These are phyloP conservation scores for Gymnorhina tibicen DNA, from an alignment of 2,113 vertebrate genomes.

Conservation along the genomic window DNA sequence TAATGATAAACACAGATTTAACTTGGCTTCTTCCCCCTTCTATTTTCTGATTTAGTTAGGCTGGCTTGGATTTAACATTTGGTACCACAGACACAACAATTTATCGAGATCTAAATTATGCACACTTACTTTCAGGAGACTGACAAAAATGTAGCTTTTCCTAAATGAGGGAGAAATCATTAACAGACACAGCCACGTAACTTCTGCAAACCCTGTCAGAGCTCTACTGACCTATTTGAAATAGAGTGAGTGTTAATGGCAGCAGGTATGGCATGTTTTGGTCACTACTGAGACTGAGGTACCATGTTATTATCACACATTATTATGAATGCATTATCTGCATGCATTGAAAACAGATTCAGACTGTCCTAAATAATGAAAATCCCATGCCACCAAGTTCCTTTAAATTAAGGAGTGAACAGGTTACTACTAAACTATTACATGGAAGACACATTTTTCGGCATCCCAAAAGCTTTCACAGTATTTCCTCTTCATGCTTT, in stretches of 20 bases:
- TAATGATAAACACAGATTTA: not conserved
- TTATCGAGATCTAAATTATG: not conserved
- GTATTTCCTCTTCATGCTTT: not conserved
- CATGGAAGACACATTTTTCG: not conserved
- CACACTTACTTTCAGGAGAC: not conserved
- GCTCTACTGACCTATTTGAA: not conserved
- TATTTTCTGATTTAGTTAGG: not conserved
- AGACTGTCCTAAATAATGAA: not conserved
- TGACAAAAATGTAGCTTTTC: not conserved
- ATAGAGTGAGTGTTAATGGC: not conserved
- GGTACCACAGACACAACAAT: not conserved
- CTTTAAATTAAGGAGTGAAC: not conserved
- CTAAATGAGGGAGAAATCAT: not conserved
- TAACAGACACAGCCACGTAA: not conserved
- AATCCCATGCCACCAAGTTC: rapidly evolving
- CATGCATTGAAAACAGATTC: not conserved
- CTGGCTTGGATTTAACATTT: not conserved
- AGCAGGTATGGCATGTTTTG: not conserved
- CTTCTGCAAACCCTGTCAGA: not conserved
- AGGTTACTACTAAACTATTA: not conserved
- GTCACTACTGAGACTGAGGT: not conserved
- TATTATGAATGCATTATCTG: not conserved
- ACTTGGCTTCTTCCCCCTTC: not conserved
- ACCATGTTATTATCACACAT: not conserved
- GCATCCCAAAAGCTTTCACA: not conserved